Percentiles rank a stretch among this genome's conserved stretches.
These are phyloP conservation scores for Zaprionus ornatus DNA, from an alignment of 1,140 invertebrate genomes.

Conservation along the genomic window DNA sequence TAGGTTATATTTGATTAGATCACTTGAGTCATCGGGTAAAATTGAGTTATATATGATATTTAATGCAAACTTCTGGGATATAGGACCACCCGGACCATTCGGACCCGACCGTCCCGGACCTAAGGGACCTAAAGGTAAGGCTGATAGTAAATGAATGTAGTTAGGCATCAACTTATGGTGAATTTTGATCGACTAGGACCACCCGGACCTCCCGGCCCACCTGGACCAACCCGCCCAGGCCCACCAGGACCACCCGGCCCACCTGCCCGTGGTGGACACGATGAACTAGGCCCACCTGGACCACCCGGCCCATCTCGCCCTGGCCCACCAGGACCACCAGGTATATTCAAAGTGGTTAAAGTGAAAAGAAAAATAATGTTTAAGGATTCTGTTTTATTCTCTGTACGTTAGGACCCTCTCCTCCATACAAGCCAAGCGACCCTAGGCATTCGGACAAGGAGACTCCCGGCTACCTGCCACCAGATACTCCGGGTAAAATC, in stretches of 20 bases:
- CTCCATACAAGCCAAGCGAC: constrained; percentile 52
- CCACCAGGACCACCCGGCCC: constrained; percentile 63
- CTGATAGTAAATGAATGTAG: background rate
- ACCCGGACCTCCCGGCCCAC: constrained; percentile 70
- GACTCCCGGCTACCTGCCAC: constrained; percentile 78
- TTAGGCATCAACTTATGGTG: background rate
- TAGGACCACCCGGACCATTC: constrained; percentile 74
- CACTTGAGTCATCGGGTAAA: background rate
- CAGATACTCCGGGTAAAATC: constrained; percentile 72
- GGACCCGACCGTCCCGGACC: constrained; percentile 54
- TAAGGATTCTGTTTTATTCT: background rate
- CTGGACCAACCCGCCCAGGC: constrained; percentile 53
- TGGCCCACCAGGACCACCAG: constrained; percentile 44
- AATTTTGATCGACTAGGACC: constrained; percentile 25
- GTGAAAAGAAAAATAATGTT: too few species aligned
- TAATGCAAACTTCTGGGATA: background rate
- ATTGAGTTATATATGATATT: background rate
- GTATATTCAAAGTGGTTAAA: too few species aligned
- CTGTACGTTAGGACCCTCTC: constrained; percentile 21
- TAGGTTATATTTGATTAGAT: background rate
- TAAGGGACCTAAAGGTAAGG: constrained; percentile 48
- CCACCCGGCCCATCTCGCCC: constrained; percentile 44
- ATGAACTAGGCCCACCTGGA: constrained; percentile 40
- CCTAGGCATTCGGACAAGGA: constrained; percentile 73
- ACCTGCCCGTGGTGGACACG: constrained; percentile 21